These are phyloP conservation scores for Himalopsyche japonica DNA, from an alignment of 2,888 invertebrate species.

Conservation along the genomic window DNA sequence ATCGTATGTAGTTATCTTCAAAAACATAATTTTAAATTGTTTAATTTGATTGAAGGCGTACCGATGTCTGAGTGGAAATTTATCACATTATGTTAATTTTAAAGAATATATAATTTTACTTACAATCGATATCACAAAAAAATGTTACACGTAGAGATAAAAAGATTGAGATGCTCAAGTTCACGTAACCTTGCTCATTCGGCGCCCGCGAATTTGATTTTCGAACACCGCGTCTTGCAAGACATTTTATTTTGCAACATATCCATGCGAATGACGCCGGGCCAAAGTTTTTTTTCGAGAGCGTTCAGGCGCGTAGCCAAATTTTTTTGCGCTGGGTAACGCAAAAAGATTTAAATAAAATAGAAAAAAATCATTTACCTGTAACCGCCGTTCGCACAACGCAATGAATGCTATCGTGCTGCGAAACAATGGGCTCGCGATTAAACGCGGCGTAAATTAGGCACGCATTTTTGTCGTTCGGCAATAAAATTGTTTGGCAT, in stretches of 20 bases:
- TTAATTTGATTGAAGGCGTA: too few species aligned
- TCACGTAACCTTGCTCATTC: background rate
- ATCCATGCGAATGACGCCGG: background rate
- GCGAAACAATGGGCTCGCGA: background rate
- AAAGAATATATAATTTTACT: too few species aligned
- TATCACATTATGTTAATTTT: too few species aligned
- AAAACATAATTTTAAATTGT: too few species aligned
- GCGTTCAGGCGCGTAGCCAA: background rate
- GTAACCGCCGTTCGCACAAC: background rate
- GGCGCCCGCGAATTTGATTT: background rate
- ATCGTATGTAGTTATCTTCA: too few species aligned
- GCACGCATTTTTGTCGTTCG: background rate
- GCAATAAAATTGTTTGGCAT: background rate
- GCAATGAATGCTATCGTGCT: background rate
- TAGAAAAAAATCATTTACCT: background rate
- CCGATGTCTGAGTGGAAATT: too few species aligned
- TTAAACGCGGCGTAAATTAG: background rate
- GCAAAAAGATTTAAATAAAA: background rate
- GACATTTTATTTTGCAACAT: background rate
- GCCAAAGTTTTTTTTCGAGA: background rate
- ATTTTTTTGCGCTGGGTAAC: background rate
- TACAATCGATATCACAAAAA: too few species aligned
- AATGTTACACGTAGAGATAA: background rate
- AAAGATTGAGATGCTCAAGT: background rate
- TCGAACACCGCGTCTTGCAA: background rate